phyloP scores from a whole-genome alignment of 2,888 invertebrate species.

The Apamea epomidion region DNA sequence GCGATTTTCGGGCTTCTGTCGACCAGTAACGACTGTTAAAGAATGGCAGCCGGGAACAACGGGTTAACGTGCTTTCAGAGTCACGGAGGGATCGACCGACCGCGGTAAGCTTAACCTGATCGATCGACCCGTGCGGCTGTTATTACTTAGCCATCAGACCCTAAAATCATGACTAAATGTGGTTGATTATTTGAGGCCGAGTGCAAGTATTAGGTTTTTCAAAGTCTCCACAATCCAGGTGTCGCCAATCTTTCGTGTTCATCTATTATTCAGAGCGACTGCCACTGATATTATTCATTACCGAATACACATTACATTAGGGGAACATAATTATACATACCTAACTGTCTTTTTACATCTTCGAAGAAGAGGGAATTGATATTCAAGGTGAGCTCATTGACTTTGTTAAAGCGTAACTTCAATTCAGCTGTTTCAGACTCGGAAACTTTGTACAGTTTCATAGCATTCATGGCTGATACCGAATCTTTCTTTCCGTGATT shows the following conservation, averaged over 20 bases:
- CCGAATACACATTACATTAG: slow-evolving; percentile 38
- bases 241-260: slow-evolving; percentile 44
- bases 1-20: too few relatives aligned
- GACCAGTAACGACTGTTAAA: too few relatives aligned
- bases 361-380: slow-evolving; percentile 2
- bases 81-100: too few relatives aligned
- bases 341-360: slow-evolving; percentile 2
- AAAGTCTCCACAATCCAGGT: slow-evolving; percentile 34
- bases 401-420: not conserved
- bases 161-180: too few relatives aligned
- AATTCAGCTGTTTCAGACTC: slow-evolving; percentile 5
- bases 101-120: too few relatives aligned
- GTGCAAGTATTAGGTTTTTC: slow-evolving; percentile 21
- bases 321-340: slow-evolving; percentile 31
- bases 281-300: slow-evolving; percentile 39
- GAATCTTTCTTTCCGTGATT: not conserved
- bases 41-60: too few relatives aligned
- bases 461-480: not conserved
- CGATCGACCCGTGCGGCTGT: too few relatives aligned
- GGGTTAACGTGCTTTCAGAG: too few relatives aligned
- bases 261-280: slow-evolving; percentile 46
- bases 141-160: too few relatives aligned
- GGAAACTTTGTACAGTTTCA: not conserved
- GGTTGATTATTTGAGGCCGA: slow-evolving; percentile 22
- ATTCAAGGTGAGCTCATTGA: slow-evolving; percentile 16